A percentile compares a stretch with the other conserved stretches of the same genome.
Evolutionary conservation across 2,888 invertebrate species (phyloP).

Genomic region (Mimachlamys varia): DNA sequence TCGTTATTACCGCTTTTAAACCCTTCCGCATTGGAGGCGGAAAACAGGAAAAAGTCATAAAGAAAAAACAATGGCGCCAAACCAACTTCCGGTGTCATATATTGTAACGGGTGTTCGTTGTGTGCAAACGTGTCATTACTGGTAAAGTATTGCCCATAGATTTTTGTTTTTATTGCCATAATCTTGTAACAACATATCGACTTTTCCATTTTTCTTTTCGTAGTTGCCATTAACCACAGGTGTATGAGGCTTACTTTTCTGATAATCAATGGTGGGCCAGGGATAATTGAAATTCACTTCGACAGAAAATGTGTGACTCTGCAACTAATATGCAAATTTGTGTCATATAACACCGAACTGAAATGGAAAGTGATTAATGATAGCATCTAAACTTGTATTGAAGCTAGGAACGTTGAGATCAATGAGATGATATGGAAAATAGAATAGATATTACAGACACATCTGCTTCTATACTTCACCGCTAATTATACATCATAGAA

Average conservation of each 20-base stretch:
- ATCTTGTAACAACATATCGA: constrained; percentile 33
- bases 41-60: constrained; percentile 22
- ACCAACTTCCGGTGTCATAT: neutral
- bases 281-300: neutral
- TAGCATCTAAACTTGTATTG: neutral
- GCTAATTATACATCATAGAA: too few species aligned
- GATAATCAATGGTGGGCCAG: neutral
- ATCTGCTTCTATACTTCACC: neutral
- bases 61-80: neutral
- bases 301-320: neutral
- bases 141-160: neutral
- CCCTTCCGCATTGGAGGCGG: constrained; percentile 8
- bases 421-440: neutral
- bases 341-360: neutral
- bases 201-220: neutral
- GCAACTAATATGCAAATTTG: neutral
- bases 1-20: neutral
- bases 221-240: neutral
- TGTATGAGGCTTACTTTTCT: neutral
- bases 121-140: neutral
- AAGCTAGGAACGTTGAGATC: neutral
- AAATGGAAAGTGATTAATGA: neutral
- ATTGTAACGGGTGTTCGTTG: neutral
- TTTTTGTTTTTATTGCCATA: constrained; percentile 15
- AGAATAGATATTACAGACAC: neutral